Evolutionary conservation across 2,113 vertebrate genomes (phyloP).

Genomic region (Bostrychus sinensis): DNA sequence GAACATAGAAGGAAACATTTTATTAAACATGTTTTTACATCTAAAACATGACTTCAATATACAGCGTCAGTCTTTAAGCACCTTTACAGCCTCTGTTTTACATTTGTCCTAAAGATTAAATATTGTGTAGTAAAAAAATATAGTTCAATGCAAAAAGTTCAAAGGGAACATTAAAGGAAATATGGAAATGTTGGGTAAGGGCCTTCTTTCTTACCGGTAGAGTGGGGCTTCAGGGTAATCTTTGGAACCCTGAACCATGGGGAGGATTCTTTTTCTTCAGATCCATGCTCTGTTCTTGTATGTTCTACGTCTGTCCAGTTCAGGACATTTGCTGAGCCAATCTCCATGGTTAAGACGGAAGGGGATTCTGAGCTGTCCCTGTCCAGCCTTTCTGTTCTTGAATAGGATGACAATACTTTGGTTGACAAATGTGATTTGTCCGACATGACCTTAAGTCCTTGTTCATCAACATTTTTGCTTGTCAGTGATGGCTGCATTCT

Average conservation of each 20-base stretch:
- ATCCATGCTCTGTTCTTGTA: constrained; percentile 17
- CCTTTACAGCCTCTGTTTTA: too few relatives aligned
- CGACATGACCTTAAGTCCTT: constrained; percentile 53
- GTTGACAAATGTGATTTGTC: constrained; percentile 56
- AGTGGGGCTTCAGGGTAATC: constrained; percentile 81
- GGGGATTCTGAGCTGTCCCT: constrained; percentile 66
- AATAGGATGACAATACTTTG: constrained; percentile 69
- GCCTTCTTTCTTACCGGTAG: constrained; percentile 58
- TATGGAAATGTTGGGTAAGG: background rate
- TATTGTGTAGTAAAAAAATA: too few relatives aligned
- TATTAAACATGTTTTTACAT: too few relatives aligned
- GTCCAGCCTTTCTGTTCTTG: constrained; percentile 77
- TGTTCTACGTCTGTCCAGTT: constrained; percentile 52
- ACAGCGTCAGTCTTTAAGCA: too few relatives aligned
- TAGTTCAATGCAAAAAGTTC: too few relatives aligned
- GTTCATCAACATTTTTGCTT: constrained; percentile 26
- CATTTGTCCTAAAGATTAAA: too few relatives aligned
- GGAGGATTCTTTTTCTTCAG: constrained; percentile 72
- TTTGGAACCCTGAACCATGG: constrained; percentile 85
- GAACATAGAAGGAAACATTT: background rate
- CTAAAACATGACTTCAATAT: too few relatives aligned
- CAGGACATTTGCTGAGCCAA: constrained; percentile 59
- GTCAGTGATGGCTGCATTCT: constrained; percentile 45
- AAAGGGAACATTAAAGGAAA: too few relatives aligned
- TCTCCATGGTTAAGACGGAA: constrained; percentile 57